These are phyloP conservation scores for Ceyx cyanopectus DNA, from an alignment of 2,113 vertebrate species.

Conservation along the genomic window DNA sequence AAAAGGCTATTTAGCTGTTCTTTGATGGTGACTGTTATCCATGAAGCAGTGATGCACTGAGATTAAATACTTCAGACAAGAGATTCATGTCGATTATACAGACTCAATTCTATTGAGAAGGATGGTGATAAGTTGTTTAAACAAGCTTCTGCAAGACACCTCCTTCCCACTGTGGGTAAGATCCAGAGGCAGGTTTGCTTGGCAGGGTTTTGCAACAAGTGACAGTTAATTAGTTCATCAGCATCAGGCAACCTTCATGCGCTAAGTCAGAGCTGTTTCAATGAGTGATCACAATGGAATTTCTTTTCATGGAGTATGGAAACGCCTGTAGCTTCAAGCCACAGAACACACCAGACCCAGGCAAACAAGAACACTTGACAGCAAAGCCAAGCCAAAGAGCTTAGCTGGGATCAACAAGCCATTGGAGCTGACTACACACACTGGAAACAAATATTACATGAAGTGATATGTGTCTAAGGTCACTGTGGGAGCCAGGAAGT, in stretches of 20 bases:
- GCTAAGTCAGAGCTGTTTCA: conserved; percentile 12
- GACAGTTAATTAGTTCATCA: neutral
- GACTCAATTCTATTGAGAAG: neutral
- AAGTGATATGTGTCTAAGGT: conserved; percentile 71
- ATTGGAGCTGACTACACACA: conserved; percentile 55
- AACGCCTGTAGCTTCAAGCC: neutral
- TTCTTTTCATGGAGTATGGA: conserved; percentile 9
- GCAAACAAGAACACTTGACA: conserved; percentile 50
- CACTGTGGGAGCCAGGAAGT: conserved; percentile 53
- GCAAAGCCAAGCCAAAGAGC: conserved; percentile 41
- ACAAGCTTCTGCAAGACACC: neutral
- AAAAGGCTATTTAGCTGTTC: conserved; percentile 8
- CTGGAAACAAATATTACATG: conserved; percentile 66
- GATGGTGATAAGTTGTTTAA: neutral
- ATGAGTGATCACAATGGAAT: conserved; percentile 16
- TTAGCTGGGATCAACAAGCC: conserved; percentile 36
- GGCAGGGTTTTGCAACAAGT: neutral
- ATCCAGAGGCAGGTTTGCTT: neutral
- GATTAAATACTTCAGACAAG: neutral
- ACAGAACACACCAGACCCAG: neutral
- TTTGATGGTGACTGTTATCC: neutral
- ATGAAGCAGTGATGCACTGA: neutral
- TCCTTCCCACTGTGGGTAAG: neutral
- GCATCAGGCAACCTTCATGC: neutral
- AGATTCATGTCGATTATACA: neutral